A percentile compares a stretch with the other conserved stretches of the same genome.
These are phyloP conservation scores for Panurus biarmicus DNA, from an alignment of 2,113 vertebrate species.

Conservation along the genomic window DNA sequence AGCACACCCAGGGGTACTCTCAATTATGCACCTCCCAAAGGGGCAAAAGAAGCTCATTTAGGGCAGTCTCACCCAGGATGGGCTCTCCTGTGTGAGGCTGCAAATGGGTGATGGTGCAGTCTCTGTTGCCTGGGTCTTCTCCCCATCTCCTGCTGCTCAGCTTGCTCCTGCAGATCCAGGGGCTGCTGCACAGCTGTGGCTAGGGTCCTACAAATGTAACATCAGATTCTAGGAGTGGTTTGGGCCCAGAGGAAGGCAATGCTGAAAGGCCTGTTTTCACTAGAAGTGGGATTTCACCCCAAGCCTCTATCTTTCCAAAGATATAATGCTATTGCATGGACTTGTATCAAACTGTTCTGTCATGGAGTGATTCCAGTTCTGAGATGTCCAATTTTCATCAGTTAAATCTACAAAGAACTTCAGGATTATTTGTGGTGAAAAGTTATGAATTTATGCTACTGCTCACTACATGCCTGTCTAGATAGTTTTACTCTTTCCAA, in stretches of 20 bases:
- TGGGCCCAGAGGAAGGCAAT: neutral
- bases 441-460: neutral
- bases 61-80: neutral
- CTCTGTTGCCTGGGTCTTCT: neutral
- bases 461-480: neutral
- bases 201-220: neutral
- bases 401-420: neutral
- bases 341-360: neutral
- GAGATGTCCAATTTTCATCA: neutral
- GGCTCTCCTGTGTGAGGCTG: neutral
- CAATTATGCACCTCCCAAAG: fast-evolving
- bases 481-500: neutral
- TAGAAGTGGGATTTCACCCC: neutral
- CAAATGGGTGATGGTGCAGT: too few species aligned
- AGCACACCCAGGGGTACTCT: neutral
- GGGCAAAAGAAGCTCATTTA: neutral
- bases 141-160: neutral
- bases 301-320: neutral
- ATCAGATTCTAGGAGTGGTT: neutral
- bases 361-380: neutral
- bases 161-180: fast-evolving
- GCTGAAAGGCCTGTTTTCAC: neutral
- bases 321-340: neutral
- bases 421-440: neutral
- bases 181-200: neutral